Conservation (phyloP, 2,888 invertebrate genomes). For the Ophion ventricosus region DNA sequence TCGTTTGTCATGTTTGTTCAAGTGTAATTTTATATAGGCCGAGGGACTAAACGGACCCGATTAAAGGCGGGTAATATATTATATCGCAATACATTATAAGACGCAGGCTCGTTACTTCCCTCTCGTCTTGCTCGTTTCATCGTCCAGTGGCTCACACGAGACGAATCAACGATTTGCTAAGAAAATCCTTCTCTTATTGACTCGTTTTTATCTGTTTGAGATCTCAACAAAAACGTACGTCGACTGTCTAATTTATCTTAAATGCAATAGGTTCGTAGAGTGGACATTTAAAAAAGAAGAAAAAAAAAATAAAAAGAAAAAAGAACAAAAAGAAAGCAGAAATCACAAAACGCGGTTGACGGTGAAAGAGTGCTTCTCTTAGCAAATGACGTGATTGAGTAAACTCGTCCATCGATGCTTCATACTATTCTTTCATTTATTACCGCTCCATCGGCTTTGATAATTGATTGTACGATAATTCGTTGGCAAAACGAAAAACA, state of each 20-base stretch:
- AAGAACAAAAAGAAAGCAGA: neutral
- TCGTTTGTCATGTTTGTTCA: constrained; percentile 47
- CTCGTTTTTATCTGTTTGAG: neutral
- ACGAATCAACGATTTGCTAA: constrained; percentile 11
- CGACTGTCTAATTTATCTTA: neutral
- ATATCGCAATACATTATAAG: constrained; percentile 23
- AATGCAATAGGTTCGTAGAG: neutral
- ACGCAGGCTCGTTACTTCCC: constrained; percentile 33
- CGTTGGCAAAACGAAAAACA: constrained; percentile 17
- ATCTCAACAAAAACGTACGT: neutral
- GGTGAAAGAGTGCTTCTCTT: constrained; percentile 17
- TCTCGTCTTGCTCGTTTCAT: constrained; percentile 2
- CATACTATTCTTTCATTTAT: neutral
- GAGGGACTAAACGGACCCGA: constrained; percentile 57
- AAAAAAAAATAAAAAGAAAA: too few relatives aligned
- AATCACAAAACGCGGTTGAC: neutral
- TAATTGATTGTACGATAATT: constrained; percentile 59
- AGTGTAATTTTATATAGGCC: constrained; percentile 65
- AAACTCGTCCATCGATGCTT: constrained; percentile 7
- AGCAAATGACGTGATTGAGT: constrained; percentile 16
- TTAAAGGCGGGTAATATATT: constrained; percentile 34
- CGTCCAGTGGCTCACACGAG: neutral
- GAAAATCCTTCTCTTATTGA: constrained; percentile 12
- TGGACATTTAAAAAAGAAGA: neutral
- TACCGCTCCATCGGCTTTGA: constrained; percentile 41